Conservation (phyloP, 2,888 invertebrate species). For the Drosophila mimica region DNA sequence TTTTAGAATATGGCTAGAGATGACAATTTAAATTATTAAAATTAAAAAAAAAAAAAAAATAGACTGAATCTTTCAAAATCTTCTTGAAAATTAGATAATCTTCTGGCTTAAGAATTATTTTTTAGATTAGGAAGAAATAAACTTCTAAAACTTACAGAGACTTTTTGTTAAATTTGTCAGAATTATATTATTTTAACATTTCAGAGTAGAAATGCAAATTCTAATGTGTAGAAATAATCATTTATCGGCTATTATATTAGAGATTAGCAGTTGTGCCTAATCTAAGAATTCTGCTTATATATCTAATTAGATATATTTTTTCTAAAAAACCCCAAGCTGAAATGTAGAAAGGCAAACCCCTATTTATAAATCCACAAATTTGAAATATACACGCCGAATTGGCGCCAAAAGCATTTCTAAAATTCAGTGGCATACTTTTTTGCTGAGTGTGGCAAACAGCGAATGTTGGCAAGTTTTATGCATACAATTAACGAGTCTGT, state of each 20-base stretch:
- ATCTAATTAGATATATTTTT: not conserved
- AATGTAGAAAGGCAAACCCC: not conserved
- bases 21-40: too few species aligned
- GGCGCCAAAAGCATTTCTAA: not conserved
- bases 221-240: too few species aligned
- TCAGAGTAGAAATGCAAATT: not conserved
- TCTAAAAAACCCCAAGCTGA: not conserved
- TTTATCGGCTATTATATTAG: not conserved
- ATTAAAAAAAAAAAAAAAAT: too few species aligned
- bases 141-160: too few species aligned
- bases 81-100: too few species aligned
- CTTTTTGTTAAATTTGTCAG: too few species aligned
- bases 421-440: not conserved
- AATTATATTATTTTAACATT: too few species aligned
- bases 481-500: slow-evolving; percentile 82
- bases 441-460: slow-evolving; percentile 23
- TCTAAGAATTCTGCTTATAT: not conserved
- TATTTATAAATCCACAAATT: not conserved
- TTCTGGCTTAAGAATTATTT: too few species aligned
- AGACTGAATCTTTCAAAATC: too few species aligned
- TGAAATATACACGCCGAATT: not conserved
- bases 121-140: too few species aligned
- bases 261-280: not conserved
- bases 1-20: too few species aligned
- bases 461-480: slow-evolving; percentile 76